Conservation (phyloP, 2,888 invertebrate genomes). For the Zhengitettix transpicula region DNA sequence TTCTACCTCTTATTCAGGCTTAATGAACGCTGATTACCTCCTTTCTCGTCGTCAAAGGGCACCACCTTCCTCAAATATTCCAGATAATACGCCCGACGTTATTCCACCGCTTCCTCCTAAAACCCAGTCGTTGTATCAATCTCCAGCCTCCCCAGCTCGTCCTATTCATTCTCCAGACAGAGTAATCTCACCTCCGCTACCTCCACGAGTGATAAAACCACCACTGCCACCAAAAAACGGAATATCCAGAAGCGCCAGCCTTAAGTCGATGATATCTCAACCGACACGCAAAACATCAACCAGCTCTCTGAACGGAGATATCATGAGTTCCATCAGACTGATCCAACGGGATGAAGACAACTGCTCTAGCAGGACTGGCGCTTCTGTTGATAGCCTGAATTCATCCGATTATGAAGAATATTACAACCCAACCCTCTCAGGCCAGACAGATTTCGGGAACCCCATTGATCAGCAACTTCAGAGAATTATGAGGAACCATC, state of each 20-base stretch:
- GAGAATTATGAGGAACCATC: background rate
- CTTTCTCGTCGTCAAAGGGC: too few species aligned
- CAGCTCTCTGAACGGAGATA: constrained; percentile 14
- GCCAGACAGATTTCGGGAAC: constrained; percentile 7
- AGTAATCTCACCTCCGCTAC: too few species aligned
- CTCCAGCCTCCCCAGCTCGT: too few species aligned
- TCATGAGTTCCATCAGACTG: too few species aligned
- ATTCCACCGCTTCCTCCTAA: too few species aligned
- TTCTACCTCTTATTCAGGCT: too few species aligned
- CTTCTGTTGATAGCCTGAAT: constrained; percentile 32
- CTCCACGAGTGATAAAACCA: constrained; percentile 4
- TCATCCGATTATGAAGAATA: constrained; percentile 32
- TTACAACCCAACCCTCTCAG: constrained; percentile 16
- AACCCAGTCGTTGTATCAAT: too few species aligned
- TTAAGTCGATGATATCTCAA: constrained; percentile 5
- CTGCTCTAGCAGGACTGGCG: constrained; percentile 27
- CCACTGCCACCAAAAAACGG: constrained; percentile 18
- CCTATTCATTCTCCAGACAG: too few species aligned
- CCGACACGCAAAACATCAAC: constrained; percentile 22
- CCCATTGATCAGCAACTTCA: background rate
- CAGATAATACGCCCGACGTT: constrained; percentile 20
- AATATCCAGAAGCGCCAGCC: constrained; percentile 10
- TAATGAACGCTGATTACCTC: too few species aligned
- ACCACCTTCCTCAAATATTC: constrained; percentile 5
- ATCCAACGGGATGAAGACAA: constrained; percentile 13